Conservation (phyloP, 2,797 vertebrate genomes). For the Urosaurus nigricauda region DNA sequence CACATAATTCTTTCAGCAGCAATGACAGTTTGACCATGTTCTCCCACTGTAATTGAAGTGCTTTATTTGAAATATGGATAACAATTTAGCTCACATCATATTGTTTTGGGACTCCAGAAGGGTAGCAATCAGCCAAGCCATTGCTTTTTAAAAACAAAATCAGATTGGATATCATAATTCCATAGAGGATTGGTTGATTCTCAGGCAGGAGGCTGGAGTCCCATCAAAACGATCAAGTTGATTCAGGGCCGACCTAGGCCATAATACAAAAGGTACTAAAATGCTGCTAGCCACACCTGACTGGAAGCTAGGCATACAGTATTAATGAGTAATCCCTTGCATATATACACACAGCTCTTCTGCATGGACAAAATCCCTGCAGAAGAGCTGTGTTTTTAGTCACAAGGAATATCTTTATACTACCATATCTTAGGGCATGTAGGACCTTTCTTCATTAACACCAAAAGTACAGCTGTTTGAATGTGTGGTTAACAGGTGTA, state of each 20-base stretch:
- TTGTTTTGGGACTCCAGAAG: constrained; percentile 8
- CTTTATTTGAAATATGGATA: constrained; percentile 11
- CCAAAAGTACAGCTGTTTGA: not conserved
- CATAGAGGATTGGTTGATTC: not conserved
- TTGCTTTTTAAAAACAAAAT: not conserved
- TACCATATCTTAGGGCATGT: not conserved
- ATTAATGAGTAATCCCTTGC: not conserved
- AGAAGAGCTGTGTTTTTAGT: not conserved
- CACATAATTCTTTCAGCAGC: constrained; percentile 11
- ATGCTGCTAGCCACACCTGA: not conserved
- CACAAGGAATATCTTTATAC: not conserved
- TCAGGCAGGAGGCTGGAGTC: too few relatives aligned
- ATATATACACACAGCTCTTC: not conserved
- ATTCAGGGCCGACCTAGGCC: too few relatives aligned
- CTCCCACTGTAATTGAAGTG: not conserved
- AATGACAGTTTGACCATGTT: constrained; percentile 19
- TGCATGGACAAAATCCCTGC: not conserved
- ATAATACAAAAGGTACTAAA: too few relatives aligned
- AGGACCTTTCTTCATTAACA: not conserved
- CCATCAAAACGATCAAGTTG: too few relatives aligned
- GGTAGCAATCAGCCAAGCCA: not conserved
- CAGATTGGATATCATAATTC: not conserved
- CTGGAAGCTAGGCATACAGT: not conserved
- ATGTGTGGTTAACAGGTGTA: not conserved
- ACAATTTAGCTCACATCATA: not conserved